Base-by-base conservation (phyloP, 2,113 vertebrate species). In the Pterocles gutturalis region DNA sequence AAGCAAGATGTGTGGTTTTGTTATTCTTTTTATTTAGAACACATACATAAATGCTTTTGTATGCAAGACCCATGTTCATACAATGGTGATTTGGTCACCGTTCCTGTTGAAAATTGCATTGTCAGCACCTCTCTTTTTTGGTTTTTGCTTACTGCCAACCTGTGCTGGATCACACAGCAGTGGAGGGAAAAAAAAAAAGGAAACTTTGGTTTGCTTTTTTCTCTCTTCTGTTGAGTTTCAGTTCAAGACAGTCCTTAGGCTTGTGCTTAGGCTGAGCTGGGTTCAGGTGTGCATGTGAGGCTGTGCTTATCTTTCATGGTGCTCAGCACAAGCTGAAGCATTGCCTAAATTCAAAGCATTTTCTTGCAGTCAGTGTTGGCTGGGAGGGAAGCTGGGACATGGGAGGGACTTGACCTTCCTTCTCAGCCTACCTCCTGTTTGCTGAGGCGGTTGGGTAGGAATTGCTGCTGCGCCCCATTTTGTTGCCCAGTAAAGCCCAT, bases 231-330 rank as follows among this genome's bases (percentile, higher is more conserved):
- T 64, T 70, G 41, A 43, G 46, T 65, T 82, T 49, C 2, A 3
- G 9, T 65, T 72, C 11, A 16, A 79, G 55, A 34, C 14, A 33
- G 13, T 67, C 10, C 8, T 53, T 57, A 29, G 60, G 17, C 17
- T 21, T 0, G 1, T 64, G 46, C 34, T 91, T 48, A 78, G 57
- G 21, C 72, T 70, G 75, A 81, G 38, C 16, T 66, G 3, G 8
- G 64, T 54, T 80, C 12, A 16, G 34, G 25, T 4, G 5, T 33
- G 25, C 1, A 2, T 0, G 3, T 0, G 5, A 51, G 46, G 36
- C 58, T 33, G 7, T 18, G 41, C 31, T 79, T 11, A 5, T 38
- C 31, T 83, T 46, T 12, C 38, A 12, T 16, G 18, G 28, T 46
- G 4, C 17, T 45, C 29, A 20, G 78, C 16, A 16, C 21, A 43